These are phyloP conservation scores for Campoletis raptor DNA, from an alignment of 2,888 invertebrate species.

Conservation along the genomic window DNA sequence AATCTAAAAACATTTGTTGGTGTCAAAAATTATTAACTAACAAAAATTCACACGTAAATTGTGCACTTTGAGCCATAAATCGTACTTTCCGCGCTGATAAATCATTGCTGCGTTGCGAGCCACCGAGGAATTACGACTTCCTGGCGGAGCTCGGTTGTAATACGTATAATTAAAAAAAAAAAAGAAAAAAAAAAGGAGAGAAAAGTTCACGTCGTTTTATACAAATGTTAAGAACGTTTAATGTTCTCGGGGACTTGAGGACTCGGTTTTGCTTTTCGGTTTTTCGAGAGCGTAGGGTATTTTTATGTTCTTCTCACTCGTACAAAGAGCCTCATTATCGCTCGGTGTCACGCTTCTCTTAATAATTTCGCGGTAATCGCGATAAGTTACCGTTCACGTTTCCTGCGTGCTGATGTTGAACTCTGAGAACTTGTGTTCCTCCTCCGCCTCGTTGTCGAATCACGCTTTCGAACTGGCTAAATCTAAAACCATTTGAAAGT, in stretches of 20 bases:
- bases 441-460: conserved; percentile 1
- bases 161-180: conserved; percentile 6
- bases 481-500: conserved; percentile 6
- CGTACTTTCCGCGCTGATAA: conserved; percentile 65
- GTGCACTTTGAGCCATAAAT: background rate
- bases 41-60: conserved; percentile 19
- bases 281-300: background rate
- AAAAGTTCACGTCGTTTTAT: background rate
- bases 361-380: conserved; percentile 72
- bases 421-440: conserved; percentile 50
- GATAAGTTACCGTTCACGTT: conserved; percentile 68
- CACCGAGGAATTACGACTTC: conserved; percentile 69
- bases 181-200: conserved; percentile 1
- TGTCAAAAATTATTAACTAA: conserved; percentile 4
- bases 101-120: conserved; percentile 64
- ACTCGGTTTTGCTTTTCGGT: background rate
- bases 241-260: background rate
- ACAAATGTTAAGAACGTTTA: conserved; percentile 27
- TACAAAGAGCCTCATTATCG: conserved; percentile 42
- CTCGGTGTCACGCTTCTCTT: conserved; percentile 62
- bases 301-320: conserved; percentile 34
- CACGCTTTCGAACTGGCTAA: background rate
- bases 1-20: background rate
- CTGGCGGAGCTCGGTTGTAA: conserved; percentile 46
- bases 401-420: conserved; percentile 62